A percentile compares a stretch with the other conserved stretches of the same genome.
phyloP scores from a whole-genome alignment of 2,888 invertebrate genomes.

The Polydesmus complanatus region DNA sequence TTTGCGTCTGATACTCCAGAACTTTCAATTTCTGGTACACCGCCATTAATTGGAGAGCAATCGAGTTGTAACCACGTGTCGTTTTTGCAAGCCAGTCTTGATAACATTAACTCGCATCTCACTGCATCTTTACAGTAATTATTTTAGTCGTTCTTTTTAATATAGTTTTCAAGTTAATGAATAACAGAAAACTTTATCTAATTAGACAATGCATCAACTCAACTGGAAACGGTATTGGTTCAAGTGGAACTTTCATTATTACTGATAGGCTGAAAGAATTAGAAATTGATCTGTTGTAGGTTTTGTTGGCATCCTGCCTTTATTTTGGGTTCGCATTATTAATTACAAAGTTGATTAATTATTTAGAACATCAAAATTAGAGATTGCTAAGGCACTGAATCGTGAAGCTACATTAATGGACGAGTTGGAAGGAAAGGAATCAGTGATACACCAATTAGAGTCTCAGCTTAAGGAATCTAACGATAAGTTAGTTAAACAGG shows the following conservation, averaged over 20 bases:
- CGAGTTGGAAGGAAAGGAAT: conserved; percentile 30
- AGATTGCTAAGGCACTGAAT: conserved; percentile 33
- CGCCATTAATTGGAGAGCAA: neutral
- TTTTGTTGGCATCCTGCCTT: conserved; percentile 10
- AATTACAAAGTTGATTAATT: conserved; percentile 7
- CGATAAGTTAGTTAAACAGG: neutral
- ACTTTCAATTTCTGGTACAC: neutral
- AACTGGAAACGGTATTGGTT: neutral
- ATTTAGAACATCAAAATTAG: conserved; percentile 31
- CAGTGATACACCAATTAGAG: conserved; percentile 29
- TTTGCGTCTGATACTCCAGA: neutral
- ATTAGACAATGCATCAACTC: neutral
- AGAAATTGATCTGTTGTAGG: conserved; percentile 32
- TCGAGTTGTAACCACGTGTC: neutral
- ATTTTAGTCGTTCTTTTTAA: too few species aligned
- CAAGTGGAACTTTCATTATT: neutral
- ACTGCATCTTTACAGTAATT: neutral
- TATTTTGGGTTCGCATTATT: neutral
- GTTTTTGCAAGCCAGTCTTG: neutral
- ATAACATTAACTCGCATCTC: neutral
- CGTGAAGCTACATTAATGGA: conserved; percentile 31
- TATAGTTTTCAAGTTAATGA: too few species aligned
- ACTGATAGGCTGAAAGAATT: conserved; percentile 23
- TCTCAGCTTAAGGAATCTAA: conserved; percentile 22
- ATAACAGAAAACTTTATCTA: too few species aligned